Conservation (phyloP, 2,113 vertebrate genomes). For the Indicator indicator region DNA sequence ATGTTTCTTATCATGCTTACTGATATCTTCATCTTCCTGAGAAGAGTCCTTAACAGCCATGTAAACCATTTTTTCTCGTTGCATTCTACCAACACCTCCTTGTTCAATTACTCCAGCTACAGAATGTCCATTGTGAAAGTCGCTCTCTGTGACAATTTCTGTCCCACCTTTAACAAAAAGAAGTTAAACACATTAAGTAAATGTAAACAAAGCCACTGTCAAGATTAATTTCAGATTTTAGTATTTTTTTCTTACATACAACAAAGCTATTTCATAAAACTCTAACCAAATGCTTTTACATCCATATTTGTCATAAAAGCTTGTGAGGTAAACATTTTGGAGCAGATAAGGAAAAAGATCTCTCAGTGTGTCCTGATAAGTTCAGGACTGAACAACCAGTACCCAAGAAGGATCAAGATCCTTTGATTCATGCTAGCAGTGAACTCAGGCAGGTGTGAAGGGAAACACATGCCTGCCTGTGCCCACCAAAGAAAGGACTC, state of each 20-base stretch:
- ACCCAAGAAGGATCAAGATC: not conserved
- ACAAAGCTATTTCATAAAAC: not conserved
- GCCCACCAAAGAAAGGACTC: not conserved
- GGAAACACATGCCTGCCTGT: not conserved
- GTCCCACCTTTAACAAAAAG: constrained; percentile 86
- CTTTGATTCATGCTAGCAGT: not conserved
- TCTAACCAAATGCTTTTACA: not conserved
- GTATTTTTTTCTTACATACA: not conserved
- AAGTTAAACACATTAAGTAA: not conserved
- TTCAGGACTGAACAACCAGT: not conserved
- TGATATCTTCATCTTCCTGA: constrained; percentile 91
- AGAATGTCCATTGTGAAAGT: constrained; percentile 93
- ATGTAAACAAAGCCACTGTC: not conserved
- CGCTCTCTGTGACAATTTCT: constrained; percentile 95
- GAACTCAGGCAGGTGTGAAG: not conserved
- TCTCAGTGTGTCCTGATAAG: not conserved
- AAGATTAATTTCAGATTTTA: not conserved
- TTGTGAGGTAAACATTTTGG: not conserved
- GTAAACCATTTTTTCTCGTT: constrained; percentile 98
- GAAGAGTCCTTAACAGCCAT: constrained; percentile 96
- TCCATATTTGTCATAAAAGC: not conserved
- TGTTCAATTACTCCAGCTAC: constrained; percentile 89
- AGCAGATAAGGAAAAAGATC: not conserved
- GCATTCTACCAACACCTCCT: constrained; percentile 85
- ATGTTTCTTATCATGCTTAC: constrained; percentile 76